Evolutionary conservation across 2,797 vertebrate species (phyloP).

Genomic region (Dicrostonyx torquatus): DNA sequence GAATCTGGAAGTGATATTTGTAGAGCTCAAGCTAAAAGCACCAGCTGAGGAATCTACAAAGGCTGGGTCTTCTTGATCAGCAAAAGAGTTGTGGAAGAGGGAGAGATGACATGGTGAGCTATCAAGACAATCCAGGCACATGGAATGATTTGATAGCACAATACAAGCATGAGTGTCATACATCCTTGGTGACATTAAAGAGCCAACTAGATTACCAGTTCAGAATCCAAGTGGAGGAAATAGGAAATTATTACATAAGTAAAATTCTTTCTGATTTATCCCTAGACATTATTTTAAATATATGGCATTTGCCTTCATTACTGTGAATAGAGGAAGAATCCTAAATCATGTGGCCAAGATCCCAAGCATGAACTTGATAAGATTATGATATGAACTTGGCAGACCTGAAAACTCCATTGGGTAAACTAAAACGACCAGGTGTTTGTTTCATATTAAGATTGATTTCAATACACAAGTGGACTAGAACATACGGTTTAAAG

Average conservation of each 20-base stretch:
- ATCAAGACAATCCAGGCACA: no score
- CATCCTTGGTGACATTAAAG: not conserved
- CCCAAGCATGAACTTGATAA: not conserved
- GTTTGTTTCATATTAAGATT: not conserved
- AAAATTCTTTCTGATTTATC: not conserved
- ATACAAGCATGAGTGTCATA: not conserved
- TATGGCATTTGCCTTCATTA: not conserved
- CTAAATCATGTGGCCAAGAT: not conserved
- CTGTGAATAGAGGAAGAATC: not conserved
- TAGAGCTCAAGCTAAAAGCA: not conserved
- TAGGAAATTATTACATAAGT: not conserved
- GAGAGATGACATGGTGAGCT: rapidly evolving
- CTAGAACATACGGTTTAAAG: not conserved
- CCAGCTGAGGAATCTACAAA: not conserved
- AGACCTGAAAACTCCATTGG: not conserved
- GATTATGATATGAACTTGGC: not conserved
- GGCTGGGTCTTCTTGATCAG: not conserved
- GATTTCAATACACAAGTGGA: not conserved
- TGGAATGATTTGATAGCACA: not conserved
- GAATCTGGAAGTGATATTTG: not conserved
- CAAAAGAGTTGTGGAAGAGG: not conserved
- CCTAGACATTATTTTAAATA: not conserved
- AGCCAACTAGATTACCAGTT: not conserved
- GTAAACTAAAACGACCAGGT: not conserved
- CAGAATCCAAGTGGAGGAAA: not conserved